Evolutionary conservation across 2,888 invertebrate genomes (phyloP), one percentile per base, ranked within the genome.

Genomic region (Bembecia ichneumoniformis): DNA sequence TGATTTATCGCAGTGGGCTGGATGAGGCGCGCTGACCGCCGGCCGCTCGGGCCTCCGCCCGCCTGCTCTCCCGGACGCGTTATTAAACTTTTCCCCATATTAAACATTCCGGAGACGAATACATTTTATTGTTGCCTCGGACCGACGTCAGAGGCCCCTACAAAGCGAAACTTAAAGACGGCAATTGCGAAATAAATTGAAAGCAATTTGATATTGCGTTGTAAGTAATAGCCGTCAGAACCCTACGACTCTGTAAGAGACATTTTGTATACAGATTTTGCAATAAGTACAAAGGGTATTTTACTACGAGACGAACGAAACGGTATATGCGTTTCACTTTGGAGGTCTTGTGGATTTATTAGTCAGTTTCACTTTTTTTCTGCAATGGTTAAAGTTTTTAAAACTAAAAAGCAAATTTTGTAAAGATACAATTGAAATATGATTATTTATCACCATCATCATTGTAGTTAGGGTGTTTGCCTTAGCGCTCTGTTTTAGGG

Each of bases 1-100:
- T 87, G 86, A 87, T 86, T 87, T 86, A 87, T 87, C 78, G 84
- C 73, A 74, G 79, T 69, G 74, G 74, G 77, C 63, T 63, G 70
- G 71, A 61, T 63, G 62, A 72, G 73, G 77, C 77, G 71, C 66
- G 71, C 78, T 80, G 82, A 76, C 79, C 77, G 59, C 55, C 71
- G 58, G 57, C 64, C 63, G 60, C 63, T 62, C 60, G 57, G 58
- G 62, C 65, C 63, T 63, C 64, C 63, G 66, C 61, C 71, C 64
- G 62, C 50, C 48, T 46, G 65, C 68, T 67, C 70, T 75, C 73
- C 77, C 82, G 82, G 86, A 81, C 86, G 86, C 87, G 86, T 86
- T 87, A 87, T 87, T 87, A 87, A 86, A 88, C 87, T 88, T 88
- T 88, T 87, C 87, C 87, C 87, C 87, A 87, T 88, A 87, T 88